Percentiles rank a stretch among this genome's conserved stretches.
These are phyloP conservation scores for Cosmorhoe ocellata DNA, from an alignment of 2,888 invertebrate genomes.

Conservation along the genomic window DNA sequence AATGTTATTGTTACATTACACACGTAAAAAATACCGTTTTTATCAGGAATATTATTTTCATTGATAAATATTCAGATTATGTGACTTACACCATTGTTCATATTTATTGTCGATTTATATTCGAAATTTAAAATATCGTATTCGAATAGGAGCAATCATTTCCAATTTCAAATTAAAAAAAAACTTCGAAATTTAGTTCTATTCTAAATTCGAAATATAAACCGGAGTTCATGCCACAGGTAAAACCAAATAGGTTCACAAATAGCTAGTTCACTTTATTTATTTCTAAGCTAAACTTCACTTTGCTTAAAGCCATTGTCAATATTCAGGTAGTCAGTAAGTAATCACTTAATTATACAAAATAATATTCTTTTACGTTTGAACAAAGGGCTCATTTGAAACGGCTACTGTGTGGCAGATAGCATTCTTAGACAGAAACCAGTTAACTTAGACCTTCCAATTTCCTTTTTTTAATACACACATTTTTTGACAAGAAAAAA, in stretches of 20 bases:
- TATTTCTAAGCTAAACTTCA: too few relatives aligned
- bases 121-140: constrained; percentile 2
- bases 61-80: too few relatives aligned
- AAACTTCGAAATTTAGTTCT: too few relatives aligned
- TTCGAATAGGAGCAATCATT: not conserved
- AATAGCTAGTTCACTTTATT: too few relatives aligned
- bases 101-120: not conserved
- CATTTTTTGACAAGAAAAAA: constrained; percentile 18
- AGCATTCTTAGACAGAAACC: constrained; percentile 17
- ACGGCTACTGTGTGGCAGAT: constrained; percentile 21
- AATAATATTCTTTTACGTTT: constrained; percentile 14
- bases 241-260: not conserved
- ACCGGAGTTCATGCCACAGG: too few relatives aligned
- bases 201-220: not conserved
- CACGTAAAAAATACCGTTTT: too few relatives aligned
- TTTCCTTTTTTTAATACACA: constrained; percentile 5
- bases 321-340: constrained; percentile 26
- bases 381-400: constrained; percentile 14
- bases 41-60: too few relatives aligned
- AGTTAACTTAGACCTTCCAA: constrained; percentile 21
- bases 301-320: not conserved
- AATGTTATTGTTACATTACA: not conserved
- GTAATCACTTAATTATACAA: constrained; percentile 25
- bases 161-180: constrained; percentile 1
- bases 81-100: too few relatives aligned